These are phyloP conservation scores for Erebia ligea DNA, from an alignment of 2,888 invertebrate genomes.

Conservation along the genomic window DNA sequence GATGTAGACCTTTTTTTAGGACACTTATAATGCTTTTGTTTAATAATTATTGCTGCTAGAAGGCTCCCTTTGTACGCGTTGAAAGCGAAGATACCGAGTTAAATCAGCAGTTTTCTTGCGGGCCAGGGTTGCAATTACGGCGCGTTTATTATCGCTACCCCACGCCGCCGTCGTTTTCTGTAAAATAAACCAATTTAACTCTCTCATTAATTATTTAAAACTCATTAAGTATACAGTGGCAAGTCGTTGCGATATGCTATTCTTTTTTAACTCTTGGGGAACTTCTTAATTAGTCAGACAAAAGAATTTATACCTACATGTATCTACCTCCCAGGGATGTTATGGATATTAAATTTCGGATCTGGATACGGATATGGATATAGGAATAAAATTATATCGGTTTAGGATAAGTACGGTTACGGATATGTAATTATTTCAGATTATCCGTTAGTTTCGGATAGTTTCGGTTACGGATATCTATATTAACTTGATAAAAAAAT, in stretches of 20 bases:
- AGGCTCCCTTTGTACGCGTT: slow-evolving; percentile 37
- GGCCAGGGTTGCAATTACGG: slow-evolving; percentile 73
- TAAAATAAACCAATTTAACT: slow-evolving; percentile 81
- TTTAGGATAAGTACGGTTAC: too few species aligned
- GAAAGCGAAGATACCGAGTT: slow-evolving; percentile 33
- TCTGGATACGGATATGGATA: too few species aligned
- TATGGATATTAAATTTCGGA: too few species aligned
- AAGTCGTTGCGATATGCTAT: slow-evolving; percentile 52
- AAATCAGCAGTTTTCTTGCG: slow-evolving; percentile 36
- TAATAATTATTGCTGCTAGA: slow-evolving; percentile 34
- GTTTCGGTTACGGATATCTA: too few species aligned
- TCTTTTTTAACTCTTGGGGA: background rate
- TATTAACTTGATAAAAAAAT: too few species aligned
- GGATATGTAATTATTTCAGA: too few species aligned
- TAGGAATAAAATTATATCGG: too few species aligned
- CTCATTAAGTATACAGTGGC: slow-evolving; percentile 66
- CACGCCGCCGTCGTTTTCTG: slow-evolving; percentile 60
- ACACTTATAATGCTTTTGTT: slow-evolving; percentile 26
- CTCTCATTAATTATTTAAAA: slow-evolving; percentile 84
- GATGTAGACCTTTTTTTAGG: slow-evolving; percentile 13
- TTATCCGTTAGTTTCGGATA: too few species aligned
- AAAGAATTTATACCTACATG: too few species aligned
- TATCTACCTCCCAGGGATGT: too few species aligned
- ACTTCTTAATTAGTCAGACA: too few species aligned
- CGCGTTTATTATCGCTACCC: slow-evolving; percentile 73